These are phyloP conservation scores for Epinephelus lanceolatus DNA, from an alignment of 2,113 vertebrate genomes.

Conservation along the genomic window DNA sequence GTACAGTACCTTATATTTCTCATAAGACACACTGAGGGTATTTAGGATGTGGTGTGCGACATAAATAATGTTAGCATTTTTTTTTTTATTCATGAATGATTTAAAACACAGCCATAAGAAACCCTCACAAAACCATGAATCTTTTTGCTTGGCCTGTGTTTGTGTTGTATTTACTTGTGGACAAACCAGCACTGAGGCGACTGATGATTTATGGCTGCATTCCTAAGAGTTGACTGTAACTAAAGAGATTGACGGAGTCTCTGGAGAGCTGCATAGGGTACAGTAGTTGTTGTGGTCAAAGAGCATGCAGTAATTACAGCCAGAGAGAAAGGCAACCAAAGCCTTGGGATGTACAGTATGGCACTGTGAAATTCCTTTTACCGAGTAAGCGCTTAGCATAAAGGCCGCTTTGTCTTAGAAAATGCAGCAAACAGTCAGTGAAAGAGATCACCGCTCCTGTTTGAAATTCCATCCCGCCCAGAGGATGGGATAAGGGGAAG, in stretches of 20 bases:
- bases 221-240: slow-evolving; percentile 25
- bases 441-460: slow-evolving; percentile 46
- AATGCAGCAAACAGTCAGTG: slow-evolving; percentile 15
- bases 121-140: background rate
- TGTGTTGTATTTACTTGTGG: background rate
- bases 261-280: slow-evolving; percentile 13
- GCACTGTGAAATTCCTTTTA: slow-evolving; percentile 22
- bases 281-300: slow-evolving; percentile 30
- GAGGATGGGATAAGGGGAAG: background rate
- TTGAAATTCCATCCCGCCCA: slow-evolving; percentile 45
- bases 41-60: background rate
- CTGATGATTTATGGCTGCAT: slow-evolving; percentile 27
- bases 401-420: slow-evolving; percentile 33
- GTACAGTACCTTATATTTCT: background rate
- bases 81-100: background rate
- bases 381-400: background rate
- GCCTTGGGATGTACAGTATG: slow-evolving; percentile 9
- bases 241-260: slow-evolving; percentile 36
- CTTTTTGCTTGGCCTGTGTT: background rate
- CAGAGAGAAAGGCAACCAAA: slow-evolving; percentile 27
- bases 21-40: background rate
- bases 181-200: slow-evolving; percentile 6
- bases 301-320: slow-evolving; percentile 45
- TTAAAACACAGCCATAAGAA: background rate
- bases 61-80: fast-evolving